Evolutionary conservation across 2,888 invertebrate genomes (phyloP).

Genomic region (Ophonus ardosiacus): DNA sequence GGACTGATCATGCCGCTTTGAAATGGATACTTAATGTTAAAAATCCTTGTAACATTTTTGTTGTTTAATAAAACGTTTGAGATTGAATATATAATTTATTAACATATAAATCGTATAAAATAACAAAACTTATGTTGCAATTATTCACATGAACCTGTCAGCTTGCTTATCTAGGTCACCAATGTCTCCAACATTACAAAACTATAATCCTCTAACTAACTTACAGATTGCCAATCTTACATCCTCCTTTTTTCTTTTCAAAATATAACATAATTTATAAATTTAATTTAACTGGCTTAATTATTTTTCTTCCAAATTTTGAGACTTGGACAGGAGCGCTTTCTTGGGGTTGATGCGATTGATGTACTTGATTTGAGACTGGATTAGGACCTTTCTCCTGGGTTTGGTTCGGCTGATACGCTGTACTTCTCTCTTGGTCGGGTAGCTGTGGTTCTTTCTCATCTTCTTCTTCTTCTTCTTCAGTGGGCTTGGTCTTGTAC

Average conservation of each 20-base stretch:
- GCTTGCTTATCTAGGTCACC: neutral
- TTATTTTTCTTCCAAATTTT: no score
- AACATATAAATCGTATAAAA: neutral
- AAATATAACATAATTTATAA: neutral
- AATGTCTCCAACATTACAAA: neutral
- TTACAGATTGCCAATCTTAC: neutral
- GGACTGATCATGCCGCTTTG: no score
- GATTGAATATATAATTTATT: slow-evolving; percentile 6
- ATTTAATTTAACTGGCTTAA: neutral
- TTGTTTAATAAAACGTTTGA: neutral
- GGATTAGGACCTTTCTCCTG: neutral
- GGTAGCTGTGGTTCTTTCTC: neutral
- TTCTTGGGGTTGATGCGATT: no score
- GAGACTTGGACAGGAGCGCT: no score
- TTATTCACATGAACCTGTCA: neutral
- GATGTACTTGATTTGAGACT: neutral
- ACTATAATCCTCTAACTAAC: neutral
- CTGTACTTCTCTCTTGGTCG: neutral
- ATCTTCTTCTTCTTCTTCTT: no score
- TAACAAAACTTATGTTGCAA: neutral
- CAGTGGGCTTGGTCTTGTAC: no score
- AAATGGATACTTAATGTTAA: no score
- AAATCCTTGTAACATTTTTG: no score
- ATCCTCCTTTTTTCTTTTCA: neutral
- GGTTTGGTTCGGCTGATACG: neutral